A percentile compares a stretch with the other conserved stretches of the same genome.
phyloP scores from a whole-genome alignment of 2,797 vertebrate species.

The Perdix hodgsoniae region DNA sequence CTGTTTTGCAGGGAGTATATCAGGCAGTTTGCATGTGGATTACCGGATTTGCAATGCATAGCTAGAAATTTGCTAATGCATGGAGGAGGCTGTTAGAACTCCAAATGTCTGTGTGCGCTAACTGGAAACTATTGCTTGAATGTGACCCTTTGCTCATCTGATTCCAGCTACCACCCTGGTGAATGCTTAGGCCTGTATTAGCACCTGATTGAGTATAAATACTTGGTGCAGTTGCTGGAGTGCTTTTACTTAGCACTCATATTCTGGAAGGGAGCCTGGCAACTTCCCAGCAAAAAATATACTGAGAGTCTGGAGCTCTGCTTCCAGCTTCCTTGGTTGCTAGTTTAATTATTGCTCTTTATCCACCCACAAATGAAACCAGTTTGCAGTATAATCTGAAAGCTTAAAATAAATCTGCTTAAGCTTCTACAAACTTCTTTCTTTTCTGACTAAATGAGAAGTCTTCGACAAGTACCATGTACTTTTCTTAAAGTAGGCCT shows the following conservation, averaged over 20 bases:
- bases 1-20: background rate
- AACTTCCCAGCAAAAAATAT: background rate
- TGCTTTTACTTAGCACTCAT: slow-evolving; percentile 12
- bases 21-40: background rate
- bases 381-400: slow-evolving; percentile 43
- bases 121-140: background rate
- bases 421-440: background rate
- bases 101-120: background rate
- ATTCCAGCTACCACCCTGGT: background rate
- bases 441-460: background rate
- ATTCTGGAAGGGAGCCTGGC: slow-evolving; percentile 5
- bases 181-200: background rate
- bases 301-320: background rate
- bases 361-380: slow-evolving; percentile 51
- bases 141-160: background rate
- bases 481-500: background rate
- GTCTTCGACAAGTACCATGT: background rate
- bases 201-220: slow-evolving; percentile 15
- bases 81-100: background rate
- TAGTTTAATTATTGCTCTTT: slow-evolving; percentile 60
- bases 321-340: slow-evolving; percentile 25
- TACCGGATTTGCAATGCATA: background rate
- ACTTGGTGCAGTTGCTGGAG: slow-evolving; percentile 18
- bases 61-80: background rate
- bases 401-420: slow-evolving; percentile 49